Conservation (phyloP, 2,888 invertebrate species). For the Spisula subtruncata region DNA sequence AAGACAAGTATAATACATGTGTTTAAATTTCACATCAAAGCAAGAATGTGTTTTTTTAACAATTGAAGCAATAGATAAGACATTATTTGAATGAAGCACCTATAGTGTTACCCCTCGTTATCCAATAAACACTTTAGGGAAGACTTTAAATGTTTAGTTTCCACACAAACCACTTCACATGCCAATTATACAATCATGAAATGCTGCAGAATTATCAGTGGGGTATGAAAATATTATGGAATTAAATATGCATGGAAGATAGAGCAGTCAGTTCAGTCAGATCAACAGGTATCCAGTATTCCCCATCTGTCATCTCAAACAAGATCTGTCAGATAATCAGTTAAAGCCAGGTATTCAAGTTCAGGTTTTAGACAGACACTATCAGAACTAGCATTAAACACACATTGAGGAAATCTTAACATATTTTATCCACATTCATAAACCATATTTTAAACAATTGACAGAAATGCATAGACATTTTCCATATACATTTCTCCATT, state of each 20-base stretch:
- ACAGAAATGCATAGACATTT: too few species aligned
- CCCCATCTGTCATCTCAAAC: too few species aligned
- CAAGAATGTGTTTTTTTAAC: background rate
- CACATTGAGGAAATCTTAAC: too few species aligned
- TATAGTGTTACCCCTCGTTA: background rate
- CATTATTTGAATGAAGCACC: background rate
- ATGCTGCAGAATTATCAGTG: background rate
- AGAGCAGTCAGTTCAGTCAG: background rate
- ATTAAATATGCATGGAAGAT: background rate
- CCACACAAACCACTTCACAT: background rate
- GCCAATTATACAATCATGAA: background rate
- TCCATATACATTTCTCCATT: too few species aligned
- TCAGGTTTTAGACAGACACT: too few species aligned
- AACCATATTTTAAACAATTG: too few species aligned
- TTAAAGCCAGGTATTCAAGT: too few species aligned
- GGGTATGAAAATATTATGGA: slow-evolving; percentile 11
- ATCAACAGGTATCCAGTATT: background rate
- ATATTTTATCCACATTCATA: too few species aligned
- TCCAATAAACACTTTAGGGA: background rate
- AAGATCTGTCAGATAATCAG: too few species aligned
- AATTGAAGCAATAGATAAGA: background rate
- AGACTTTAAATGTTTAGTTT: background rate
- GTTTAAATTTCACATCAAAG: background rate
- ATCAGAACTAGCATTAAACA: too few species aligned
- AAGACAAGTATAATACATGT: background rate